Base-by-base conservation (phyloP, 2,888 invertebrate species). In the Agrypnus murinus region DNA sequence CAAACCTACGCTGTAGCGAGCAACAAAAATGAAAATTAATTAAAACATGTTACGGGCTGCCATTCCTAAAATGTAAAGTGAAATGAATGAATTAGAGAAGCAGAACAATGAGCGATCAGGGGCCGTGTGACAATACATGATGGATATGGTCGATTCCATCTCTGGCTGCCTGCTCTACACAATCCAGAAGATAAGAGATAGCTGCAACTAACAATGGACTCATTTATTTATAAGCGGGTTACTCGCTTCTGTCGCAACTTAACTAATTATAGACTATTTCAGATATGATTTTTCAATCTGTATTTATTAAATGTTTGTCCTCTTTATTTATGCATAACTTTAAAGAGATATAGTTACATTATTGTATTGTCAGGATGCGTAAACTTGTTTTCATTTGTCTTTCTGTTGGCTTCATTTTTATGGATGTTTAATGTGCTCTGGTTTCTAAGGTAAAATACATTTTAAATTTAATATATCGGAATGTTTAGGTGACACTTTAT, bases 101-200 rank as follows among this genome's bases (percentile, higher is more conserved):
- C 77, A 82, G 82, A 84, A 85, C 84, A 85, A 85, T 85, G 85
- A 85, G 80, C 82, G 84, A 84, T 85, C 81, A 83, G 80, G 79
- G 78, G 76, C 80, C 78, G 82, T 82, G 84, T 84, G 84, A 85
- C 85, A 85, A 85, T 85, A 84, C 84, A 84, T 84, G 85, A 85
- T 85, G 84, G 84, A 85, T 85, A 81, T 81, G 79, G 80, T 79
- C 82, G 84, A 84, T 83, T 78, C 76, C 81, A 84, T 84, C 84
- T 83, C 77, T 70, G 77, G 25, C 80, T 79, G 81, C 82, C 78
- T 77, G 77, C 78, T 75, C 74, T 77, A 74, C 76, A 74, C 76
- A 80, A 74, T 74, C 72, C 75, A 62, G 75, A 70, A 74, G 81
- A 81, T 79, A 79, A 77, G 75, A 75, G 74, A 75, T 76, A 73